Conservation (phyloP, 1,140 invertebrate genomes). For the Diuraphis noxia region DNA sequence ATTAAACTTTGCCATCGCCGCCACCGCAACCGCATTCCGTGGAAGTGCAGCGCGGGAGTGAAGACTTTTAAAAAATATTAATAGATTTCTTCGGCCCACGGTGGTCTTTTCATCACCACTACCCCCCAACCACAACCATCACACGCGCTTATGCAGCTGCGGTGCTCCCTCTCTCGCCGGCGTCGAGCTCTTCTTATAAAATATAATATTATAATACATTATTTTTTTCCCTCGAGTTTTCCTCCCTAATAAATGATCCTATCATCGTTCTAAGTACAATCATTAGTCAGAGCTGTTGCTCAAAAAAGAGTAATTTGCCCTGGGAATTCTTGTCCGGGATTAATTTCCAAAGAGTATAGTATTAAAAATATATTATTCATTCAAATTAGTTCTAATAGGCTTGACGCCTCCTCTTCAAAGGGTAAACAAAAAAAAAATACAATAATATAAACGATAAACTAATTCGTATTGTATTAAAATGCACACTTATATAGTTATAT, state of each 20-base stretch:
- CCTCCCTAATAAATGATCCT: constrained; percentile 39
- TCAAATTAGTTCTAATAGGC: constrained; percentile 27
- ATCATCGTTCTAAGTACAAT: constrained; percentile 45
- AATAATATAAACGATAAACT: constrained; percentile 23
- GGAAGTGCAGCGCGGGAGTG: neutral
- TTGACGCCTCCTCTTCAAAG: neutral
- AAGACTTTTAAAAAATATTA: constrained; percentile 49
- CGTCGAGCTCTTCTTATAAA: neutral
- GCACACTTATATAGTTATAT: neutral
- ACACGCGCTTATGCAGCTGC: neutral
- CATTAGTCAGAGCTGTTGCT: constrained; percentile 46
- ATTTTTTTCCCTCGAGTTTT: constrained; percentile 21
- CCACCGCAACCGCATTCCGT: neutral
- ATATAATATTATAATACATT: constrained; percentile 30
- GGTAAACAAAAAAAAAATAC: neutral
- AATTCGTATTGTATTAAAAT: neutral
- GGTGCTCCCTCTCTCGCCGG: neutral
- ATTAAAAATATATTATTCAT: constrained; percentile 47
- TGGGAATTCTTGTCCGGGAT: constrained; percentile 40
- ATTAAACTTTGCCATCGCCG: constrained; percentile 29
- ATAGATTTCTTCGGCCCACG: constrained; percentile 41
- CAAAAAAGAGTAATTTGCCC: constrained; percentile 45
- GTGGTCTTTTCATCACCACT: constrained; percentile 36
- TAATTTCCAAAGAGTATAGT: constrained; percentile 22
- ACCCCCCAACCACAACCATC: neutral